phyloP scores from a whole-genome alignment of 2,888 invertebrate genomes.

The Melanophora roralis region DNA sequence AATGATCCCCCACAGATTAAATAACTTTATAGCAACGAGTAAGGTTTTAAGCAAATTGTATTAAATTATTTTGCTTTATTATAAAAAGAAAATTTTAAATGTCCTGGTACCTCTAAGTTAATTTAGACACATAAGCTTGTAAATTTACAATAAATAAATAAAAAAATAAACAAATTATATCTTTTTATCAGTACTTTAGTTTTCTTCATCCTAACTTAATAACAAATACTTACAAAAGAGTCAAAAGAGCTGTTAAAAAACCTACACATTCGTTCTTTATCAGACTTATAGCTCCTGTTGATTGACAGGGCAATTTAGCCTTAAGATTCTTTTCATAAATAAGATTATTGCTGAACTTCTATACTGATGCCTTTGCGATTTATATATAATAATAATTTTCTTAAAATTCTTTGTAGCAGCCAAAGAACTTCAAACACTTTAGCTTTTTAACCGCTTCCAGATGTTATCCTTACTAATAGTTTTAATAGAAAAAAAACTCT shows the following conservation, averaged over 20 bases:
- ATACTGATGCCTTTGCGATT: not conserved
- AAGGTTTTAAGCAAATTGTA: too few species aligned
- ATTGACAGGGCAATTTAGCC: slow-evolving; percentile 54
- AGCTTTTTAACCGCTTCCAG: not conserved
- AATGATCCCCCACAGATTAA: too few species aligned
- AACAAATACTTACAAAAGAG: not conserved
- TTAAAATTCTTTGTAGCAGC: not conserved
- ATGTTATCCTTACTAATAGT: not conserved
- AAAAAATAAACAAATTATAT: too few species aligned
- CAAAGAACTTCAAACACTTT: not conserved
- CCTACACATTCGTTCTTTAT: not conserved
- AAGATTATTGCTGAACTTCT: not conserved
- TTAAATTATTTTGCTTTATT: too few species aligned
- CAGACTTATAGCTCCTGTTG: slow-evolving; percentile 21
- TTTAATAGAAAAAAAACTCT: not conserved
- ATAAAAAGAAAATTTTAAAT: too few species aligned
- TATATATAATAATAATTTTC: slow-evolving; percentile 10
- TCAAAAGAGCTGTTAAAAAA: not conserved
- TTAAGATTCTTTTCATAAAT: slow-evolving; percentile 43
- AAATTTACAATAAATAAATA: too few species aligned
- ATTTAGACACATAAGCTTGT: too few species aligned
- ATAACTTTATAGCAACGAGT: too few species aligned
- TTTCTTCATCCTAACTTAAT: too few species aligned
- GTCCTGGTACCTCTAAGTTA: too few species aligned
- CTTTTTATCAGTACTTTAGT: too few species aligned